Evolutionary conservation across 2,113 vertebrate genomes (phyloP).

Genomic region (Dermatemys mawii): DNA sequence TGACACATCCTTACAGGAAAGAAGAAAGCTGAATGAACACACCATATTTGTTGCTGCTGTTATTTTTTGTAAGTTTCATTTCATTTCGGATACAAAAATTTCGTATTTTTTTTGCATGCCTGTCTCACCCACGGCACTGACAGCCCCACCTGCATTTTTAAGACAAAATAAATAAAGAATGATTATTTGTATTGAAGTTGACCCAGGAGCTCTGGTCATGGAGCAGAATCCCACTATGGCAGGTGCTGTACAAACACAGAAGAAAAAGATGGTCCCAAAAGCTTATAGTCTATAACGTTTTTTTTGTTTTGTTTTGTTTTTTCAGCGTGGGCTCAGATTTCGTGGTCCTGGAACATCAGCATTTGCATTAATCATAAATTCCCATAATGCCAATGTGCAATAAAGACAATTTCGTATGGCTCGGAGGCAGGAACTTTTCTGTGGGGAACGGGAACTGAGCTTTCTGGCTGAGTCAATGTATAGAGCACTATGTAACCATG

Average conservation of each 20-base stretch:
- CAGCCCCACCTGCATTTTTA: not conserved
- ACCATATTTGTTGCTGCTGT: accelerated
- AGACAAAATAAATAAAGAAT: not conserved
- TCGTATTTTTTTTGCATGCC: not conserved
- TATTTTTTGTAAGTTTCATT: not conserved
- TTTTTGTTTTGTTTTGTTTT: not conserved
- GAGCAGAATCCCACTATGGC: not conserved
- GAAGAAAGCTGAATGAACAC: not conserved
- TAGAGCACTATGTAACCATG: not conserved
- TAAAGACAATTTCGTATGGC: not conserved
- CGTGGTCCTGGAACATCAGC: not conserved
- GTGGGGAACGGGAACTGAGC: not conserved
- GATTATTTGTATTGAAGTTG: not conserved
- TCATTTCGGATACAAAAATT: not conserved
- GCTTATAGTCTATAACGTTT: not conserved
- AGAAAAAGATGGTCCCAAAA: not conserved
- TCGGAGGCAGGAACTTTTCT: not conserved
- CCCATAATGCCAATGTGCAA: not conserved
- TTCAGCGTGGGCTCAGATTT: not conserved
- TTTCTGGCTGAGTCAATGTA: not conserved
- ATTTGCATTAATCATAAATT: not conserved
- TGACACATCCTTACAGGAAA: not conserved
- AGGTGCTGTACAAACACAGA: not conserved
- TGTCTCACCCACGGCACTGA: not conserved
- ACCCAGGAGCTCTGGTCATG: not conserved